Conservation (phyloP, 92 coral and sea anemone genomes). For the Hydrozoanthus gracilis region DNA sequence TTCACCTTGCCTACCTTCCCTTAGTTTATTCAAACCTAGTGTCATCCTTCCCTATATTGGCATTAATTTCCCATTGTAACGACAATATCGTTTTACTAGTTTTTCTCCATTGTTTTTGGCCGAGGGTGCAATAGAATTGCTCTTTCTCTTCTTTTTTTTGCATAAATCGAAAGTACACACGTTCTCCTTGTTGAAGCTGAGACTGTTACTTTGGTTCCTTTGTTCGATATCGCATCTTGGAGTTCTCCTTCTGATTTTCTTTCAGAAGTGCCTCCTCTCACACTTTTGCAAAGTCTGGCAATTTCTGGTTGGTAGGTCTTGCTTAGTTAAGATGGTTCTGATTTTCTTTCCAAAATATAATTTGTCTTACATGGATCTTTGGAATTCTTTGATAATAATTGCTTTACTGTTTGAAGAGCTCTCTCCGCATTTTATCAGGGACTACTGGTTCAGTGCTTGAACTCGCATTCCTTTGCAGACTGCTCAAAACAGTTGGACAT, state of each 20-base stretch:
- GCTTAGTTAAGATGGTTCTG: neutral
- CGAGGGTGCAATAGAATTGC: no score
- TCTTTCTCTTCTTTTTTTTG: no score
- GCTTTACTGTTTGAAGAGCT: slow-evolving; percentile 26
- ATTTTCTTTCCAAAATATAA: neutral
- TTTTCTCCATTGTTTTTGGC: no score
- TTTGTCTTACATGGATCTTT: slow-evolving; percentile 30
- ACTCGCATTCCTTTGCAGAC: neutral
- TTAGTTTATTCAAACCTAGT: no score
- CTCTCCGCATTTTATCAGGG: neutral
- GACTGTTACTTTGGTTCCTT: neutral
- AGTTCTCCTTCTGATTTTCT: neutral
- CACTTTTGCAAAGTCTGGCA: neutral
- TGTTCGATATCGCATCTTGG: neutral
- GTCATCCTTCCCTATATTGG: no score
- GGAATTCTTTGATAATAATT: slow-evolving; percentile 5
- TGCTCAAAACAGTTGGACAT: neutral
- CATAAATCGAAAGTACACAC: neutral
- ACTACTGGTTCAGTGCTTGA: neutral
- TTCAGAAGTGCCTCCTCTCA: neutral
- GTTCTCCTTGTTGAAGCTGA: neutral
- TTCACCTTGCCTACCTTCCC: no score
- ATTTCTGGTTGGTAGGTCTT: neutral
- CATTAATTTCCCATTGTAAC: no score
- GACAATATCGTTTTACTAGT: no score